phyloP scores from a whole-genome alignment of 1,140 invertebrate species.

The Daktulosphaira vitifoliae region DNA sequence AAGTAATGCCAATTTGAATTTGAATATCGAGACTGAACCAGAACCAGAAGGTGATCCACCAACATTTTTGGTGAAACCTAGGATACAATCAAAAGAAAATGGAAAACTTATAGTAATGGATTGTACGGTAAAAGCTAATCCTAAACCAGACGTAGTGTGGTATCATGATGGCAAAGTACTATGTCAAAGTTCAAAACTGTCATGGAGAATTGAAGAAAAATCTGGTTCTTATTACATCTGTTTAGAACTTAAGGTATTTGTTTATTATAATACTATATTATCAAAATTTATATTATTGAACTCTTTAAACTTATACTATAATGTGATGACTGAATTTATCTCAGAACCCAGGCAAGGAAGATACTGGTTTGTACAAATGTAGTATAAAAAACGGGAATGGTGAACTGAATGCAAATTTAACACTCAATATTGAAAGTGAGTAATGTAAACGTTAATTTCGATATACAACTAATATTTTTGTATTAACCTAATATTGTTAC shows the following conservation, averaged over 20 bases:
- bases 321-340: too few species aligned
- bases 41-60: slow-evolving; percentile 89
- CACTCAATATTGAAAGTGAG: slow-evolving; percentile 95
- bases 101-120: slow-evolving; percentile 97
- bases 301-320: not conserved
- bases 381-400: slow-evolving; percentile 93
- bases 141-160: slow-evolving; percentile 92
- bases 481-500: slow-evolving; percentile 4
- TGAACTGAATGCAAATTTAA: slow-evolving; percentile 92
- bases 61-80: slow-evolving; percentile 95
- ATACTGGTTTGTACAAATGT: slow-evolving; percentile 96
- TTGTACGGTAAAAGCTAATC: slow-evolving; percentile 87
- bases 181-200: slow-evolving; percentile 68
- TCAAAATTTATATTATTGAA: not conserved
- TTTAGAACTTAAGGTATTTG: slow-evolving; percentile 66
- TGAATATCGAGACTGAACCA: slow-evolving; percentile 93
- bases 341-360: slow-evolving; percentile 80
- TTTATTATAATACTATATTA: too few species aligned
- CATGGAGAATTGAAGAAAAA: slow-evolving; percentile 66
- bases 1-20: slow-evolving; percentile 94
- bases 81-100: slow-evolving; percentile 85
- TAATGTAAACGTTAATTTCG: slow-evolving; percentile 35
- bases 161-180: slow-evolving; percentile 69
- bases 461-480: not conserved
- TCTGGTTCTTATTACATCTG: slow-evolving; percentile 82